A percentile compares a stretch with the other conserved stretches of the same genome.
These are phyloP conservation scores for Luehdorfia chinensis DNA, from an alignment of 1,140 invertebrate species.

Conservation along the genomic window DNA sequence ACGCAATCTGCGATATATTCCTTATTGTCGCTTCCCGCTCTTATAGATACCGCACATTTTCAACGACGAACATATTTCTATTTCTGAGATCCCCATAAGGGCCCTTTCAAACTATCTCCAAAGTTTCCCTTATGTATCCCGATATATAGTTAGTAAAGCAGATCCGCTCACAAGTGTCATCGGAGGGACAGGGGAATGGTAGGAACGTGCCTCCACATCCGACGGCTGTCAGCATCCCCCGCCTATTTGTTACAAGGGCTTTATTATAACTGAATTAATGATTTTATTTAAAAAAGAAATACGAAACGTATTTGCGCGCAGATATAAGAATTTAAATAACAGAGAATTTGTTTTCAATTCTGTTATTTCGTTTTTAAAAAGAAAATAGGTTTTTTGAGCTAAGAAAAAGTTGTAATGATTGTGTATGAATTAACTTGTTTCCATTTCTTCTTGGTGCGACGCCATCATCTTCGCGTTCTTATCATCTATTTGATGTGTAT, in stretches of 20 bases:
- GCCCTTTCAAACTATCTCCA: constrained; percentile 9
- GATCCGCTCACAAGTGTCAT: constrained; percentile 1
- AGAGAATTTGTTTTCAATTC: no score
- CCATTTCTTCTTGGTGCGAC: no score
- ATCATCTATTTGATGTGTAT: no score
- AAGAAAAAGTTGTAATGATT: no score
- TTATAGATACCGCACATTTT: not conserved
- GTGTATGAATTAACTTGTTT: no score
- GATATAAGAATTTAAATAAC: no score
- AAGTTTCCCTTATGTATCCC: constrained; percentile 8
- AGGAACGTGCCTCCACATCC: constrained; percentile 7
- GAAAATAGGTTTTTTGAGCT: no score
- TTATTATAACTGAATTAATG: constrained; percentile 5
- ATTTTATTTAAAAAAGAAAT: constrained; percentile 1
- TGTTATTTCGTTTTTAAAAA: no score
- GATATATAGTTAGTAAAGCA: constrained; percentile 3
- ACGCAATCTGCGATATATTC: no score
- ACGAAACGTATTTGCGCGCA: no score
- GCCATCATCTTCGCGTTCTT: no score
- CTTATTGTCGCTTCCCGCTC: no score
- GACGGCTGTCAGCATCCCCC: constrained; percentile 6
- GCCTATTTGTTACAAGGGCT: constrained; percentile 11
- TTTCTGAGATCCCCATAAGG: constrained; percentile 1
- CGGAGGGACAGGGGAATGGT: not conserved
- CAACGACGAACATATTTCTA: not conserved